A percentile compares a stretch with the other conserved stretches of the same genome.
phyloP scores from a whole-genome alignment of 1,140 invertebrate genomes.

The Heliconius nattereri region DNA sequence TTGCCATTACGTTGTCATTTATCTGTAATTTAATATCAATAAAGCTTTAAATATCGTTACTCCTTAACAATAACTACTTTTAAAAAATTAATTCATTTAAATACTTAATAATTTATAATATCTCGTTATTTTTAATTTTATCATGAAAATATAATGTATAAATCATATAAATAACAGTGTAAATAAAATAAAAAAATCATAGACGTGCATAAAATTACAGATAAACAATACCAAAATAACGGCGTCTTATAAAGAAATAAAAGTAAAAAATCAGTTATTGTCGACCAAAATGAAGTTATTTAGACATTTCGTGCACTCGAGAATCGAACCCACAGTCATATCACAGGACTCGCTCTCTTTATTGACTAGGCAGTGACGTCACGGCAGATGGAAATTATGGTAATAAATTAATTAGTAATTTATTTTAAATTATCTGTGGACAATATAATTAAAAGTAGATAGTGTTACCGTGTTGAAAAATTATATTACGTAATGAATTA shows the following conservation, averaged over 20 bases:
- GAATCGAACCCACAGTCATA: conserved; percentile 39
- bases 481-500: too few species aligned
- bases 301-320: conserved; percentile 41
- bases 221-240: neutral
- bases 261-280: conserved; percentile 48
- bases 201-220: neutral
- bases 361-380: conserved; percentile 61
- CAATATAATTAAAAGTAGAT: neutral
- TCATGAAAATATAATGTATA: too few species aligned
- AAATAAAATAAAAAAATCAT: neutral
- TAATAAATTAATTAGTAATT: conserved; percentile 6
- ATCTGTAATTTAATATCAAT: neutral
- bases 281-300: conserved; percentile 53
- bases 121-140: too few species aligned
- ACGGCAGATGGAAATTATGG: conserved; percentile 1
- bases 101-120: too few species aligned
- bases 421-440: conserved; percentile 32
- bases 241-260: conserved; percentile 22
- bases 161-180: too few species aligned
- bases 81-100: too few species aligned
- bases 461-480: neutral
- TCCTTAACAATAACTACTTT: too few species aligned
- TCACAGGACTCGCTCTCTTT: conserved; percentile 56
- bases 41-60: too few species aligned
- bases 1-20: neutral